These are phyloP conservation scores for Meta bourneti DNA, from an alignment of 2,888 invertebrate species.

Conservation along the genomic window DNA sequence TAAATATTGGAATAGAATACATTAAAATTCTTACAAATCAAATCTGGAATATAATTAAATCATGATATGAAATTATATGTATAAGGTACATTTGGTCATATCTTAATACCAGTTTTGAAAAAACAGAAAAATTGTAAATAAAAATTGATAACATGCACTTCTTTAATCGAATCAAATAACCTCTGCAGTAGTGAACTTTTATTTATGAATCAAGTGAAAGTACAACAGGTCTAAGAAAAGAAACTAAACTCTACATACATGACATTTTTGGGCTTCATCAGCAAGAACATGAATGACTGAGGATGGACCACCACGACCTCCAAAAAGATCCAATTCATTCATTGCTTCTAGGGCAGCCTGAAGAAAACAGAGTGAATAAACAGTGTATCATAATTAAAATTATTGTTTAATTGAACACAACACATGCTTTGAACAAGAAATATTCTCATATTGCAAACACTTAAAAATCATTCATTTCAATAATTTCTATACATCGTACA, in stretches of 20 bases:
- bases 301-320: slow-evolving; percentile 95
- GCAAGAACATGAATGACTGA: slow-evolving; percentile 98
- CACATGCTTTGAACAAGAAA: too few species aligned
- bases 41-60: too few species aligned
- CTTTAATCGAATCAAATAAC: background rate
- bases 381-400: too few species aligned
- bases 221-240: background rate
- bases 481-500: too few species aligned
- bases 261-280: slow-evolving; percentile 99
- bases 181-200: background rate
- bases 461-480: too few species aligned
- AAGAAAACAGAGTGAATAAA: slow-evolving; percentile 20
- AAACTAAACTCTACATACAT: slow-evolving; percentile 81
- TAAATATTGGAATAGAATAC: background rate
- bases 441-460: background rate
- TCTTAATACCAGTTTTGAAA: too few species aligned
- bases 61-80: too few species aligned
- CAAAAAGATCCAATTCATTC: slow-evolving; percentile 98
- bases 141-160: too few species aligned
- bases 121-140: too few species aligned
- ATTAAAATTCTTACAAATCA: too few species aligned
- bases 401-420: too few species aligned
- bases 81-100: too few species aligned
- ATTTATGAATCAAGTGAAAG: background rate
- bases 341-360: slow-evolving; percentile 96